A percentile compares a stretch with the other conserved stretches of the same genome.
These are phyloP conservation scores for Trichonephila clavipes DNA, from an alignment of 1,140 invertebrate species.

Conservation along the genomic window DNA sequence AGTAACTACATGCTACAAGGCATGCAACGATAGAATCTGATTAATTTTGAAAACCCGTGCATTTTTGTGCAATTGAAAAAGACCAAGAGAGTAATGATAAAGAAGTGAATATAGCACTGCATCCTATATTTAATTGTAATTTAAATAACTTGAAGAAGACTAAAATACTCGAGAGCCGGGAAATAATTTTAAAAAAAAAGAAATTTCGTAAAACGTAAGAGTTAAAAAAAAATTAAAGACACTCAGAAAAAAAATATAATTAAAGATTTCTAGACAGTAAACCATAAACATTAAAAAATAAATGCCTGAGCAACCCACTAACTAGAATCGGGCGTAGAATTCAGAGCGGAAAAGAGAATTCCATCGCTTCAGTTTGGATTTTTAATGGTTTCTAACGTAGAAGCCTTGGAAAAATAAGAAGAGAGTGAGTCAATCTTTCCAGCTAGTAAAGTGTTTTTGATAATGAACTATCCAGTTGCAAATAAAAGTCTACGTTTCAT, in stretches of 20 bases:
- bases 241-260: not conserved
- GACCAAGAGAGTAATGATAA: no score
- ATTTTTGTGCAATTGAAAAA: no score
- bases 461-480: slow-evolving; percentile 76
- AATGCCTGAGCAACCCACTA: not conserved
- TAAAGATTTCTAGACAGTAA: not conserved
- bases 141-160: no score
- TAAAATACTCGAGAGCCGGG: no score
- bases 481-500: slow-evolving; percentile 76
- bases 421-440: slow-evolving; percentile 73
- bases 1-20: no score
- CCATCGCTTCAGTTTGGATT: slow-evolving; percentile 50
- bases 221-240: not conserved
- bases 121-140: no score
- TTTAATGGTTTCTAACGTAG: slow-evolving; percentile 69
- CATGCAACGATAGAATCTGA: no score
- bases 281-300: not conserved
- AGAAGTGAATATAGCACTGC: no score
- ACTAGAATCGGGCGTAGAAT: not conserved
- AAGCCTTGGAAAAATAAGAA: slow-evolving; percentile 35
- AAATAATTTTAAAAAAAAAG: no score
- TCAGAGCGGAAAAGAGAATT: slow-evolving; percentile 29
- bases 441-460: slow-evolving; percentile 76
- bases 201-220: no score
- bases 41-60: no score